A percentile compares a stretch with the other conserved stretches of the same genome.
Conservation (phyloP, 2,888 invertebrate genomes). For the Esperia sulphurella region DNA sequence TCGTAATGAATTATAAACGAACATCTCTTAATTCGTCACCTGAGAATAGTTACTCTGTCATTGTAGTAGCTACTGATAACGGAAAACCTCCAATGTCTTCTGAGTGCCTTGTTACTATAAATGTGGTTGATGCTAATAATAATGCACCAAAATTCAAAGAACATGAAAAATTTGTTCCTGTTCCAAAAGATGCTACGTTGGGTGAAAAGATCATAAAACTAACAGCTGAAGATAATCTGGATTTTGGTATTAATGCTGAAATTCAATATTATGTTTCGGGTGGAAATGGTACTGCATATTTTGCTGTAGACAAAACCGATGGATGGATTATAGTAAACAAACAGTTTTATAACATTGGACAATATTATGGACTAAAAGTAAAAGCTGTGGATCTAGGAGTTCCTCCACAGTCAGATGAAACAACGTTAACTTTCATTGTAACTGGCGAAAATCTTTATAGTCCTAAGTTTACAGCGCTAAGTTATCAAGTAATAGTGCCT, state of each 20-base stretch:
- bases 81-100: constrained; percentile 97
- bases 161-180: constrained; percentile 86
- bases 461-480: constrained; percentile 90
- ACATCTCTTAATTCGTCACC: constrained; percentile 90
- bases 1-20: constrained; percentile 89
- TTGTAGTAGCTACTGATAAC: constrained; percentile 94
- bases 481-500: constrained; percentile 93
- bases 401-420: constrained; percentile 90
- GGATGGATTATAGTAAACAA: constrained; percentile 90
- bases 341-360: constrained; percentile 77
- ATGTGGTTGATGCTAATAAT: constrained; percentile 95
- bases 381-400: constrained; percentile 92
- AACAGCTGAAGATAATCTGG: constrained; percentile 86
- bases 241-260: constrained; percentile 94
- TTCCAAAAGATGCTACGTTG: constrained; percentile 86
- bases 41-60: constrained; percentile 92
- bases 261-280: constrained; percentile 86
- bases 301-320: constrained; percentile 85
- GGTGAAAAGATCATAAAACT: constrained; percentile 87
- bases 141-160: constrained; percentile 91
- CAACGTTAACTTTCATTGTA: constrained; percentile 85
- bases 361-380: constrained; percentile 83
- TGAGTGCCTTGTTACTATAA: constrained; percentile 90
- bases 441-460: constrained; percentile 90
- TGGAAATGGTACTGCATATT: constrained; percentile 88